A percentile compares a stretch with the other conserved stretches of the same genome.
Conservation (phyloP, 2,113 vertebrate species). For the Gnathonemus longibarbis region DNA sequence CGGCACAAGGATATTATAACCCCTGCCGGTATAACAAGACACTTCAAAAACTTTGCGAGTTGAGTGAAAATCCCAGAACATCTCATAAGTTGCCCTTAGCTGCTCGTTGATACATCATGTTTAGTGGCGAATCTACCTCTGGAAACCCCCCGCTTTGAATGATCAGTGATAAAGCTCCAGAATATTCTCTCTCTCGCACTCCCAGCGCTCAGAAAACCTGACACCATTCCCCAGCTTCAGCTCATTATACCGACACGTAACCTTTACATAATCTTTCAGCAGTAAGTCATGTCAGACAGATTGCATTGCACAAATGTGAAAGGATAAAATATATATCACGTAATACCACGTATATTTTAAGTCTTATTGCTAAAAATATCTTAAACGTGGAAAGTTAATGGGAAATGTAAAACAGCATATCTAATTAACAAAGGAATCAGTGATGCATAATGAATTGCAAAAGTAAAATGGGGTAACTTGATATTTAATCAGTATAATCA, state of each 20-base stretch:
- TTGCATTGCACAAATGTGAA: not conserved
- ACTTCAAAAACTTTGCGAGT: not conserved
- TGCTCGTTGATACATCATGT: not conserved
- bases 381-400: not conserved
- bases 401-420: not conserved
- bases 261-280: not conserved
- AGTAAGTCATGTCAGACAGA: not conserved
- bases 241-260: not conserved
- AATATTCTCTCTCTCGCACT: not conserved
- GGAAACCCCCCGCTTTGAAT: not conserved
- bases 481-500: not conserved
- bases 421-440: not conserved
- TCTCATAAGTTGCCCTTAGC: not conserved
- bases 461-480: not conserved
- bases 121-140: not conserved
- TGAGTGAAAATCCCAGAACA: not conserved
- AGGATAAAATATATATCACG: not conserved
- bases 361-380: slow-evolving; percentile 4
- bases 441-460: not conserved
- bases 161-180: not conserved
- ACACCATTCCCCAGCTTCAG: not conserved
- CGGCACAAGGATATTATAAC: not conserved
- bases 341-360: not conserved
- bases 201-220: not conserved
- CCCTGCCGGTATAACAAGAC: not conserved